These are phyloP conservation scores for Plodia interpunctella DNA, from an alignment of 1,140 invertebrate genomes.

Conservation along the genomic window DNA sequence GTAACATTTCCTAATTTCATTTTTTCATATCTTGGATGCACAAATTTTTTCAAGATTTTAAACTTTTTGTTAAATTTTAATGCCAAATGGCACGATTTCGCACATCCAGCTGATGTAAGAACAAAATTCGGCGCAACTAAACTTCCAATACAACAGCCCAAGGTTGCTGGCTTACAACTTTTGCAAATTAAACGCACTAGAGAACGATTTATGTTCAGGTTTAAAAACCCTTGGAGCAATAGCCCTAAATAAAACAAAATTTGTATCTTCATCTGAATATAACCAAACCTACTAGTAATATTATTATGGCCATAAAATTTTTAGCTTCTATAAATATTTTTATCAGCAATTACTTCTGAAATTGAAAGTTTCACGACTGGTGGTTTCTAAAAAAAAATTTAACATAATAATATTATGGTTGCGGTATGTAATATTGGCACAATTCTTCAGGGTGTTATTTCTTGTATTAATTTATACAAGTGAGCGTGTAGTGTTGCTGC, in stretches of 20 bases:
- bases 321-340: no score
- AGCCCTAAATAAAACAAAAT: constrained; percentile 10
- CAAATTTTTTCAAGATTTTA: constrained; percentile 18
- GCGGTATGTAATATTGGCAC: no score
- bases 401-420: no score
- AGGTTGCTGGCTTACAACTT: neutral
- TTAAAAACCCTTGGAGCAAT: neutral
- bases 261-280: neutral
- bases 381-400: no score
- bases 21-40: constrained; percentile 25
- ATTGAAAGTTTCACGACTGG: no score
- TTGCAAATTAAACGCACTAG: neutral
- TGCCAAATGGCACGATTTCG: constrained; percentile 28
- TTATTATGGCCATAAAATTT: no score
- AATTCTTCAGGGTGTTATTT: no score
- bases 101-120: constrained; percentile 41
- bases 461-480: no score
- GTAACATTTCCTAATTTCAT: neutral
- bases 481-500: no score
- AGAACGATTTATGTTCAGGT: neutral
- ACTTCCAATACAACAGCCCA: neutral
- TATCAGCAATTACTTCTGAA: no score
- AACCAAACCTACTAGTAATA: no score
- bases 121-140: constrained; percentile 22
- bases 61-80: constrained; percentile 13